Percentiles rank a stretch among this genome's conserved stretches.
Conservation (phyloP, 2,888 invertebrate genomes). For the Stenoptilia bipunctidactyla region DNA sequence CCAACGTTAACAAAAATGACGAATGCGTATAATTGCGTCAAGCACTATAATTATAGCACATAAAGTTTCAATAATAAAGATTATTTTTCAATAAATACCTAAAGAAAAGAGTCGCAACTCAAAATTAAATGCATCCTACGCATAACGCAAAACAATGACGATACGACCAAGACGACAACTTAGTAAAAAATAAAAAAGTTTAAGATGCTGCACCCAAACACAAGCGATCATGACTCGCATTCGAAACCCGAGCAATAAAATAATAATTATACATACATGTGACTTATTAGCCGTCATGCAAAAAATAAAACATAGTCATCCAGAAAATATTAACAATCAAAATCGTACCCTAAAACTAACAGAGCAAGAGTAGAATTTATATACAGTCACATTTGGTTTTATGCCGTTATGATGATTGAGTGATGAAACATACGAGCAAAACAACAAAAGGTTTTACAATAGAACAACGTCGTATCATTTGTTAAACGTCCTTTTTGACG, state of each 20-base stretch:
- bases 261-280: constrained; percentile 68
- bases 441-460: constrained; percentile 65
- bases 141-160: constrained; percentile 39
- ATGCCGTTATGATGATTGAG: constrained; percentile 24
- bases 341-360: constrained; percentile 13
- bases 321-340: constrained; percentile 7
- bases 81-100: neutral
- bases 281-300: constrained; percentile 58
- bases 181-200: constrained; percentile 32
- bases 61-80: too few species aligned
- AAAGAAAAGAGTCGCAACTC: neutral
- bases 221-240: constrained; percentile 51
- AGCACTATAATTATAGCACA: too few species aligned
- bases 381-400: constrained; percentile 14
- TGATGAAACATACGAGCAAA: constrained; percentile 39
- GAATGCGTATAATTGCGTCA: too few species aligned
- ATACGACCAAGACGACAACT: constrained; percentile 25
- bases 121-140: constrained; percentile 31
- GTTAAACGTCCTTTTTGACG: constrained; percentile 68
- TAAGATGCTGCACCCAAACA: constrained; percentile 39
- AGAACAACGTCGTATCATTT: constrained; percentile 65
- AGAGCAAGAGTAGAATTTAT: constrained; percentile 17
- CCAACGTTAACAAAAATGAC: too few species aligned
- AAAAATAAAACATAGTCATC: constrained; percentile 30
- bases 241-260: constrained; percentile 58